Evolutionary conservation across 2,797 vertebrate species (phyloP).

Genomic region (Holocentrus rufus): DNA sequence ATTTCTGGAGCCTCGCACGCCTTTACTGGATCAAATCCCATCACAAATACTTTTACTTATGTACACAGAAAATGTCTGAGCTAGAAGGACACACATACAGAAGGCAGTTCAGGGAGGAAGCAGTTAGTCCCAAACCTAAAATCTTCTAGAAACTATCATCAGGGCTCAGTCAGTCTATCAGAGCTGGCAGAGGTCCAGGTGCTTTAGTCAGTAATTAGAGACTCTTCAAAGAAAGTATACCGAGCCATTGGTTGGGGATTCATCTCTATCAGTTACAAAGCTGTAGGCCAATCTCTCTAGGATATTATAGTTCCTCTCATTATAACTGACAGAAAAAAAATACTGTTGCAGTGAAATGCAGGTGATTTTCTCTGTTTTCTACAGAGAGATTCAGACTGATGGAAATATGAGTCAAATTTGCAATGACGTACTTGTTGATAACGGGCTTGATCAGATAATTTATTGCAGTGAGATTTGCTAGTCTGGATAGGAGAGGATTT

Average conservation of each 20-base stretch:
- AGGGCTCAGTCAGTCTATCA: conserved; percentile 47
- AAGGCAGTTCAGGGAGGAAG: conserved; percentile 31
- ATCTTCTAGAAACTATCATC: conserved; percentile 62
- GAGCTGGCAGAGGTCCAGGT: conserved; percentile 64
- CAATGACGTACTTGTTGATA: conserved; percentile 21
- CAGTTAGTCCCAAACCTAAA: conserved; percentile 46
- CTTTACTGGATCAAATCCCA: too few species aligned
- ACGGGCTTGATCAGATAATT: conserved; percentile 31
- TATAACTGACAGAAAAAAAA: background rate
- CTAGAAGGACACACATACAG: background rate
- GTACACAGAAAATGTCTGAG: too few species aligned
- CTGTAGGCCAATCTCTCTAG: conserved; percentile 17
- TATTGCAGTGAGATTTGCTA: conserved; percentile 6
- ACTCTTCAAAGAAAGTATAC: conserved; percentile 68
- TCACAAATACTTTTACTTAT: too few species aligned
- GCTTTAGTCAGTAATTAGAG: conserved; percentile 69
- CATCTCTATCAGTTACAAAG: conserved; percentile 55
- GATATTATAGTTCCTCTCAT: conserved; percentile 25
- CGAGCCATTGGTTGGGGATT: conserved; percentile 59
- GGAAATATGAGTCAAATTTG: conserved; percentile 34
- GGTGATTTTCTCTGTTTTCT: background rate
- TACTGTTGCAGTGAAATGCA: background rate
- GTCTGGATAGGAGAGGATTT: background rate
- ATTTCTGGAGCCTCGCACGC: background rate
- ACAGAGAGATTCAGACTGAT: conserved; percentile 6